Evolutionary conservation across 1,140 invertebrate genomes (phyloP).

Genomic region (Pachypeltis micranthus): DNA sequence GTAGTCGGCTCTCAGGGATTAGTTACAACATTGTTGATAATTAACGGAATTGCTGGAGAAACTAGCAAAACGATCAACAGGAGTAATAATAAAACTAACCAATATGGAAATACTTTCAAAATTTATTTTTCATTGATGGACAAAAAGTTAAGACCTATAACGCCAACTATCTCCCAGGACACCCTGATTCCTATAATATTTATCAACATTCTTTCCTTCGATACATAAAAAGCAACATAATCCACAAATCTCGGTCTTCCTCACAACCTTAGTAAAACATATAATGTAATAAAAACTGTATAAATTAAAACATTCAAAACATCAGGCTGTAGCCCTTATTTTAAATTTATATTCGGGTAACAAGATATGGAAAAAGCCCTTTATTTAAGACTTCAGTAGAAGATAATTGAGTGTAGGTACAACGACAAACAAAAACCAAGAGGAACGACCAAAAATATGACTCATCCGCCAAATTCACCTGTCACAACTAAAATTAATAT

Average conservation of each 20-base stretch:
- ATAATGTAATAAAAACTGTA: not conserved
- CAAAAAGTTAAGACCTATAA: too few species aligned
- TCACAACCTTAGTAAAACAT: not conserved
- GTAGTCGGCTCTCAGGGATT: too few species aligned
- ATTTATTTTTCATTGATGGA: too few species aligned
- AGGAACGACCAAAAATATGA: too few species aligned
- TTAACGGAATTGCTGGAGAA: too few species aligned
- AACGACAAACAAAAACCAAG: not conserved
- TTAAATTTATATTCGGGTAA: not conserved
- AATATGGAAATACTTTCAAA: too few species aligned
- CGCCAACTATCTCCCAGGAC: too few species aligned
- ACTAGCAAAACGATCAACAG: too few species aligned
- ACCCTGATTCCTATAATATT: not conserved
- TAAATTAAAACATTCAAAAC: not conserved
- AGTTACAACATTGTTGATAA: too few species aligned
- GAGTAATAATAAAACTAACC: too few species aligned
- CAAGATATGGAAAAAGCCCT: not conserved
- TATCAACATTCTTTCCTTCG: not conserved
- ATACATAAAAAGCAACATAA: not conserved
- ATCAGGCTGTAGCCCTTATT: not conserved
- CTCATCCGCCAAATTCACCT: not conserved
- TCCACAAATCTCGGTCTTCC: not conserved
- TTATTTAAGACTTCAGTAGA: not conserved
- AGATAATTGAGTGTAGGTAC: not conserved
- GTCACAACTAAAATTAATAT: constrained; percentile 3